Evolutionary conservation across 2,888 invertebrate genomes (phyloP).

Genomic region (Tipula unca): DNA sequence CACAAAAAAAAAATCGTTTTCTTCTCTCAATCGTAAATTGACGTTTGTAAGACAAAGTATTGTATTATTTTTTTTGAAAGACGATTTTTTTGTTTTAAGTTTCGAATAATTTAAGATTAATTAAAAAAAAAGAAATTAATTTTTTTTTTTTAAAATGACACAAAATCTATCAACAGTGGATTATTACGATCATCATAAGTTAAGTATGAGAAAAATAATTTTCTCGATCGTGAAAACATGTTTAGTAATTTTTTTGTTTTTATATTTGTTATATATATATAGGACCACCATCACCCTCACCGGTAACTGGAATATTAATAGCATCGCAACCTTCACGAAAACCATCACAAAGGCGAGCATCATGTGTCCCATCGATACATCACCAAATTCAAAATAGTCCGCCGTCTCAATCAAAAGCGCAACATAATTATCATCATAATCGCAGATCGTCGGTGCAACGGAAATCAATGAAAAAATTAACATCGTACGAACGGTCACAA

Average conservation of each 20-base stretch:
- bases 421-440: neutral
- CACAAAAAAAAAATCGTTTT: neutral
- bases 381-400: neutral
- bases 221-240: neutral
- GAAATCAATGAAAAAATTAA: neutral
- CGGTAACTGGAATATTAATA: neutral
- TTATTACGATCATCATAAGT: neutral
- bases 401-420: neutral
- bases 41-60: slow-evolving; percentile 8
- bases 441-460: neutral
- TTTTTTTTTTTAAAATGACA: neutral
- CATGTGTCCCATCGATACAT: neutral
- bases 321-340: slow-evolving; percentile 9
- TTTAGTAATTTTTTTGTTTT: neutral
- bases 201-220: neutral
- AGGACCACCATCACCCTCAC: neutral
- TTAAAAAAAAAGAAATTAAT: neutral
- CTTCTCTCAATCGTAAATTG: neutral
- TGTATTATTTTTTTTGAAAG: neutral
- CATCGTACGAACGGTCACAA: neutral
- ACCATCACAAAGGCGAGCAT: neutral
- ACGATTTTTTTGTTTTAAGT: neutral
- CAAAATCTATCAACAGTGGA: neutral
- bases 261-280: neutral
- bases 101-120: neutral